phyloP scores from a whole-genome alignment of 2,113 vertebrate genomes.

The Callionymus lyra region DNA sequence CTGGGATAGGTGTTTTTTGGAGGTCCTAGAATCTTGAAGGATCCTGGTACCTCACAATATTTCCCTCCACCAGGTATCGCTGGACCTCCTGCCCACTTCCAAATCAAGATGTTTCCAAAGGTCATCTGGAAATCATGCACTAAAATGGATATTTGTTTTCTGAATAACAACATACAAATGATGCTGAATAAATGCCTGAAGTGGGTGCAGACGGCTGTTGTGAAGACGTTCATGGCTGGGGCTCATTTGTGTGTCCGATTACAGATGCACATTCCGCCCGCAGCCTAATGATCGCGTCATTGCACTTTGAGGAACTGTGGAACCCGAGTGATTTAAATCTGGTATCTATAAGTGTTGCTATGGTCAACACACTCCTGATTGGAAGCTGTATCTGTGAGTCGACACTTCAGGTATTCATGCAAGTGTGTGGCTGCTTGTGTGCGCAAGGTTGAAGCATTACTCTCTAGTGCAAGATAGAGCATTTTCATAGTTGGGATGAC shows the following conservation, averaged over 20 bases:
- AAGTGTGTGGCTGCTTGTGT: background rate
- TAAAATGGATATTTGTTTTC: background rate
- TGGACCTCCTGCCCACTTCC: too few species aligned
- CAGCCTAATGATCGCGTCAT: background rate
- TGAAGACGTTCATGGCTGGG: background rate
- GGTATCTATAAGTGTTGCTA: too few species aligned
- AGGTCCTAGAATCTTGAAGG: too few species aligned
- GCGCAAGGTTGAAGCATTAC: background rate
- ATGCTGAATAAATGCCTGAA: too few species aligned
- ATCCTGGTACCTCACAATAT: too few species aligned
- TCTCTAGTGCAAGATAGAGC: background rate
- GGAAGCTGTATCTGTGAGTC: too few species aligned
- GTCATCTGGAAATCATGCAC: background rate
- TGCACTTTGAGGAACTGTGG: background rate
- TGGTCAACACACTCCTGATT: too few species aligned
- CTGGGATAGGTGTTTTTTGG: too few species aligned
- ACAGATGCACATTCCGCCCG: background rate
- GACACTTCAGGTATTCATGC: background rate
- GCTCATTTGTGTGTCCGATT: background rate
- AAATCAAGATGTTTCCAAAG: background rate
- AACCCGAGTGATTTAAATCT: too few species aligned
- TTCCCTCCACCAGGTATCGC: too few species aligned
- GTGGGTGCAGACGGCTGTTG: background rate
- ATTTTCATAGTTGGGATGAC: conserved; percentile 1
- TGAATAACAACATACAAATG: background rate